Base-by-base conservation (phyloP, 2,113 vertebrate species). In the Abramis brama region DNA sequence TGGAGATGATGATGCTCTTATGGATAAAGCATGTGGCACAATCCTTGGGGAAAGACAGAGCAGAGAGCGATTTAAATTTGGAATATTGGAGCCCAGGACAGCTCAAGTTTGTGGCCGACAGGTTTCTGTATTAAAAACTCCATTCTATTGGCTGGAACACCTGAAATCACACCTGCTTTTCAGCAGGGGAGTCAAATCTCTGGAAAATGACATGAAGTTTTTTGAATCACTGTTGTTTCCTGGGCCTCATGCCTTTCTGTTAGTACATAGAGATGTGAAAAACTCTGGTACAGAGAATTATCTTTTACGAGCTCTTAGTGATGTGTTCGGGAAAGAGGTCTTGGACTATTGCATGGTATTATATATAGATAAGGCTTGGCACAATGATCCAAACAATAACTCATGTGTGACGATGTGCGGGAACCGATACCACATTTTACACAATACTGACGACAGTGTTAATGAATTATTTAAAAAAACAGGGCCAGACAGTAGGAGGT, bases 221-320 rank as follows among this genome's bases (percentile, higher is more conserved):
- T 71, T 13, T n/a, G 11, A 45, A 25, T 43, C 25, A 2, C 6
- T 25, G 21, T 6, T 55, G 25, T 82, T 82, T 36, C 80, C 50
- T 0, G 81, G 81, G 2, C 66, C 81, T 64, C 64, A 71, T 83
- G 66, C 45, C 6, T 83, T 83, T 57, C 45, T 83, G 6, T 30
- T 83, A 36, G 30, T 83, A 19, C 47, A 15, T 0, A 2, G 17
- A 71, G 27, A 19, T 36, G 80, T 21, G 6, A 8, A 7, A n/a
- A 4, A 19, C 4, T 4, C 80, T 5, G 27, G 19, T 2, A 82
- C 23, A 39, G 80, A 82, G 6, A 1, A 36, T 55, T 68, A 52
- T 0, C 66, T 73, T n/a, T 73, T 83, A 73, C 19, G 2, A 3
- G 81, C 81, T 36, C 47, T 83, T 1, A 73, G 2, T 11, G 12